Base-by-base conservation (phyloP, 2,888 invertebrate genomes). In the Stenurella melanura region DNA sequence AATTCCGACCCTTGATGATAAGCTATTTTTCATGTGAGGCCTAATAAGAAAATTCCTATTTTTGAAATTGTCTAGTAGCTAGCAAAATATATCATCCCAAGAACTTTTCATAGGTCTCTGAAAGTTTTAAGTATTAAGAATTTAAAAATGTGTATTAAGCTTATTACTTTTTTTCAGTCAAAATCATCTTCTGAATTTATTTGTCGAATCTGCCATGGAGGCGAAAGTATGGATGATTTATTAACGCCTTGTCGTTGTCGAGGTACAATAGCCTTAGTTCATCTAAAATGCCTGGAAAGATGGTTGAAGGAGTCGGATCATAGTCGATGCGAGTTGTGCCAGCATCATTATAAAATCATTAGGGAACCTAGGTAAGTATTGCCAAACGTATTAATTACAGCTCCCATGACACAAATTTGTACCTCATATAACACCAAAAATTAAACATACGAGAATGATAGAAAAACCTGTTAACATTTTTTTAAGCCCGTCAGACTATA, bases 281-380 rank as follows among this genome's bases (percentile, higher is more conserved):
- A 92, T 86, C 83, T 91, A 18, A 89, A 90, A 58, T 93, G 93
- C 83, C 86, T 93, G 75, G 92, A 92, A 85, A 88, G 89, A 63
- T 93, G 92, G 92, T 88, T 93, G 4, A 90, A 91, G 60, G 91
- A 92, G 83, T 91, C 91, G 1, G 90, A 91, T 21, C 88, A 89
- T 69, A 91, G 90, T 76, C 85, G 86, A 42, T 93, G 93, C 85
- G 93, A 93, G 86, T 87, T 93, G 30, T 93, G 93, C 86, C 88
- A 90, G 76, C 91, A 91, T 83, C 89, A 90, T 76, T 93, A 90
- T 84, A 85, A 89, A 67, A 89, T 92, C 15, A 85, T 89, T 57
- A 88, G 91, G 75, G 87, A 88, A 82, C 90, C 90, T 5, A 88
- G 85, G 89, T 89, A 85, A 81, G 75, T 70, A 30, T 58, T 30